These are phyloP conservation scores for Oncorhynchus keta DNA, from an alignment of 2,113 vertebrate species.

Conservation along the genomic window DNA sequence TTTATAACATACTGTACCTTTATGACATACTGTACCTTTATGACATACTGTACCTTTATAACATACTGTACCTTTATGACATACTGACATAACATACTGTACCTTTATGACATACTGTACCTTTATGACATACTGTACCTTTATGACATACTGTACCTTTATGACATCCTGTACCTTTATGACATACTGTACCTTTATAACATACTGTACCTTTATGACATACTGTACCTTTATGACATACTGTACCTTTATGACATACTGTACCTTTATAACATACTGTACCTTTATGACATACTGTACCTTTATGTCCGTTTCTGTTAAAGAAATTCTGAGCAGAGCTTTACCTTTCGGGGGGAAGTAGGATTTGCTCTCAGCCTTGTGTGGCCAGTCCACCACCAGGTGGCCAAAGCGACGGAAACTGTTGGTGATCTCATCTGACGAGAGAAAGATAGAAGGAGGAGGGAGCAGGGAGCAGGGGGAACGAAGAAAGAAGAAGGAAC, in stretches of 20 bases:
- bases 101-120: too few relatives aligned
- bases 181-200: neutral
- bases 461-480: neutral
- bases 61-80: too few relatives aligned
- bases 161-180: neutral
- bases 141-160: neutral
- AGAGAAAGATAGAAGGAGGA: neutral
- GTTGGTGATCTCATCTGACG: constrained; percentile 93
- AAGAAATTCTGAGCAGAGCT: neutral
- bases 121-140: too few relatives aligned
- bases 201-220: neutral
- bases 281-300: neutral
- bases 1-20: too few relatives aligned
- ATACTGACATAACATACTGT: too few relatives aligned
- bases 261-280: neutral
- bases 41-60: too few relatives aligned
- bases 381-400: constrained; percentile 97
- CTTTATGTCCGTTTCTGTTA: neutral
- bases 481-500: neutral
- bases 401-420: constrained; percentile 97
- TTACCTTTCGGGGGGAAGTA: constrained; percentile 99
- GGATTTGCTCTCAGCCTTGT: constrained; percentile 99
- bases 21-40: too few relatives aligned
- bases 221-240: neutral
- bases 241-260: neutral